phyloP scores from a whole-genome alignment of 2,888 invertebrate genomes.

The Agonopterix subpropinquella region DNA sequence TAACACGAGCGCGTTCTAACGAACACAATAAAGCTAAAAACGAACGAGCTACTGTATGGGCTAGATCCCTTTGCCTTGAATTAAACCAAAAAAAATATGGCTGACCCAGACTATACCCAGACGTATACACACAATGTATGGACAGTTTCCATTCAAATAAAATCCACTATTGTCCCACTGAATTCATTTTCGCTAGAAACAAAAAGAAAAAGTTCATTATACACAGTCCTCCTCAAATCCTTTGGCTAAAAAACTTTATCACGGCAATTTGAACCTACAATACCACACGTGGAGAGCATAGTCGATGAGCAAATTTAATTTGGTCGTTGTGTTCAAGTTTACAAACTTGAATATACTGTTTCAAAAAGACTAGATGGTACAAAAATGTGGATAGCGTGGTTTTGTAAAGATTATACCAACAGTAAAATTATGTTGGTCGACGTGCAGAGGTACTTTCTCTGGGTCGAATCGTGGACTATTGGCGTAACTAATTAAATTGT shows the following conservation, averaged over 20 bases:
- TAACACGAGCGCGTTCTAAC: no score
- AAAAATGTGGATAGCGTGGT: not conserved
- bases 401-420: not conserved
- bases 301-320: not conserved
- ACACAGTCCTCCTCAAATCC: not conserved
- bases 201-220: constrained; percentile 24
- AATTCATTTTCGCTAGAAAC: constrained; percentile 32
- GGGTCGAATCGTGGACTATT: constrained; percentile 49
- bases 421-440: constrained; percentile 25
- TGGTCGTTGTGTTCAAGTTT: not conserved
- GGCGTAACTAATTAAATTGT: constrained; percentile 54
- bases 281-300: no score
- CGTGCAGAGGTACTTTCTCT: constrained; percentile 48
- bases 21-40: constrained; percentile 19
- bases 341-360: not conserved
- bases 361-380: not conserved
- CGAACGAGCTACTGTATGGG: constrained; percentile 3
- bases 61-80: no score
- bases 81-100: not conserved
- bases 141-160: constrained; percentile 22
- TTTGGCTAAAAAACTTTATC: not conserved
- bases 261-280: no score
- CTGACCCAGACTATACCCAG: no score
- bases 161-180: constrained; percentile 23
- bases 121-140: constrained; percentile 5